These are phyloP conservation scores for Remorina albescens DNA, from an alignment of 2,797 vertebrate genomes.

Conservation along the genomic window DNA sequence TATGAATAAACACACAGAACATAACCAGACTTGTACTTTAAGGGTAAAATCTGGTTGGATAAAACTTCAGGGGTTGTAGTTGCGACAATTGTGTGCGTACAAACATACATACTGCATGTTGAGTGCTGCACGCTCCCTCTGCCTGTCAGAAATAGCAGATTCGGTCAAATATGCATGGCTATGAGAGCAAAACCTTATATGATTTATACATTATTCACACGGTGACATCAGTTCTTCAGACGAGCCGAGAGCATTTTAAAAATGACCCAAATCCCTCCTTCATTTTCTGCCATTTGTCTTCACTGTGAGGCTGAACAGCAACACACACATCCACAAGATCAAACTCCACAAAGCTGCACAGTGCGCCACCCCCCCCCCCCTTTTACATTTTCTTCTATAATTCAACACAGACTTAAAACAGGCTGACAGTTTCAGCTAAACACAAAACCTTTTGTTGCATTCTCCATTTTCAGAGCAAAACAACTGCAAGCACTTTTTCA, in stretches of 20 bases:
- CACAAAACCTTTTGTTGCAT: background rate
- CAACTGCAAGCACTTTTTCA: background rate
- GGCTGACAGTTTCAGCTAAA: background rate
- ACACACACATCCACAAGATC: background rate
- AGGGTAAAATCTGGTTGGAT: background rate
- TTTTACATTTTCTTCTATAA: background rate
- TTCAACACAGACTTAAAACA: background rate
- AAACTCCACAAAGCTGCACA: background rate
- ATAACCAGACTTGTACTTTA: background rate
- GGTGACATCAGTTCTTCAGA: constrained; percentile 49
- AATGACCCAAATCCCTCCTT: constrained; percentile 3
- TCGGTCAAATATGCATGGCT: constrained; percentile 64
- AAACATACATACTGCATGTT: constrained; percentile 42
- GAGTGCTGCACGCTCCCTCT: constrained; percentile 19
- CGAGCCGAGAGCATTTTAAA: constrained; percentile 25
- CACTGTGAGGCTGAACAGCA: background rate
- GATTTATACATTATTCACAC: constrained; percentile 61
- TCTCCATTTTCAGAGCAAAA: background rate
- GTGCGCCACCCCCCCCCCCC: background rate
- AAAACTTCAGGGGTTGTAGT: background rate
- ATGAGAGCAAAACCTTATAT: constrained; percentile 58
- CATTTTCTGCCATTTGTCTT: background rate
- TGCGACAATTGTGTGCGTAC: background rate
- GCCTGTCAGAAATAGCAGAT: constrained; percentile 26
- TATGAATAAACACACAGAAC: background rate